A percentile compares a stretch with the other conserved stretches of the same genome.
These are phyloP conservation scores for Drosophila mercatorum DNA, from an alignment of 2,888 invertebrate species.

Conservation along the genomic window DNA sequence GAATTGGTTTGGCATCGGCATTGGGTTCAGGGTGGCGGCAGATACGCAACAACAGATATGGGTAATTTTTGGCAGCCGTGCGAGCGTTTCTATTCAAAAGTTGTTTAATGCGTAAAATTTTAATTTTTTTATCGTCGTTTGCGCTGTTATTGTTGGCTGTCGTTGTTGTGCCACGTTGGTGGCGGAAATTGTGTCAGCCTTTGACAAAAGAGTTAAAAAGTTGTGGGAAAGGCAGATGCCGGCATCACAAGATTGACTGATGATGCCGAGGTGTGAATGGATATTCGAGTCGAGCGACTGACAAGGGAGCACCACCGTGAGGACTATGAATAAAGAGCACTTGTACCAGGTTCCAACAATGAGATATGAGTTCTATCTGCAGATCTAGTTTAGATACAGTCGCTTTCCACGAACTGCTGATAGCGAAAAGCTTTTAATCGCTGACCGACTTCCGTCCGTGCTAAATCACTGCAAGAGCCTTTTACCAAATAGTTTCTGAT, in stretches of 20 bases:
- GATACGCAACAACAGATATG: conserved; percentile 57
- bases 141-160: conserved; percentile 23
- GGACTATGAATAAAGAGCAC: conserved; percentile 27
- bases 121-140: conserved; percentile 61
- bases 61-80: conserved; percentile 68
- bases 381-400: neutral
- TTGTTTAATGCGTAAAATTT: conserved; percentile 76
- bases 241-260: conserved; percentile 38
- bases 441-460: conserved; percentile 3
- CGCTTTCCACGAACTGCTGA: neutral
- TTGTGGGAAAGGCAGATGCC: conserved; percentile 68
- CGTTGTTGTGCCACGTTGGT: conserved; percentile 54
- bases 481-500: conserved; percentile 5
- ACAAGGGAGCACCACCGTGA: neutral
- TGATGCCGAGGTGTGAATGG: conserved; percentile 64
- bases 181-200: conserved; percentile 69
- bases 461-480: conserved; percentile 7
- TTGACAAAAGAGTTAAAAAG: conserved; percentile 77
- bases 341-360: neutral
- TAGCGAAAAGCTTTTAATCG: conserved; percentile 2
- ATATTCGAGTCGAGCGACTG: conserved; percentile 7
- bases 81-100: conserved; percentile 57
- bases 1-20: conserved; percentile 22
- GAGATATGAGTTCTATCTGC: neutral
- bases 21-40: conserved; percentile 39